Base-by-base conservation (phyloP, 2,797 vertebrate species). In the Sebastes reedi region DNA sequence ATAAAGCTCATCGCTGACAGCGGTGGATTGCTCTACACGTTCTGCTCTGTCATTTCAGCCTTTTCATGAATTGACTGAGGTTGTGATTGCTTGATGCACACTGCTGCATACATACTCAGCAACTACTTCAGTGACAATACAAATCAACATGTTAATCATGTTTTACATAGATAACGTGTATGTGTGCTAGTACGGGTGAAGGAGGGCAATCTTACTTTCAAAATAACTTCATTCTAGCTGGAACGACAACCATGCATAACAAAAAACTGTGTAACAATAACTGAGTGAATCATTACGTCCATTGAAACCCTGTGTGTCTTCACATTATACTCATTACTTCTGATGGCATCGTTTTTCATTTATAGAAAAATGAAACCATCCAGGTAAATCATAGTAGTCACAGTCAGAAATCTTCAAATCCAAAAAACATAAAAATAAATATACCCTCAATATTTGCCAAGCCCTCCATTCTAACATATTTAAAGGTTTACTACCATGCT, bases 51-150 rank as follows among this genome's bases (percentile, higher is more conserved):
- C 72, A 79, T 77, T 82, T 77, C 12, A 77, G 64, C 10, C 67
- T 75, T 77, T 74, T 81, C 30, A 77, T 67, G 64, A 82, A 78
- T 50, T 42, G 70, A 52, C 81, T 77, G 56, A 72, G 70, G 42
- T 14, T 62, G 59, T 79, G 81, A 79, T 67, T 80, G 69, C 34
- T 32, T 56, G 46, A 70, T 66, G 66, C 75, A 50, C 46, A 72
- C 62, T 58, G 67, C 56, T 50, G 77, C 56, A 36, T 39, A 36
- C 36, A 59, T 30, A 36, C 11, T 24, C 25, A 30, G 25, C 27
- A 70, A 50, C 34, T 62, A 66, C 24, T 60, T 20, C 13, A 24
- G 6, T 59, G 34, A 58, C 34, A 29, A 27, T 29, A 11, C 32
- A 39, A 72, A 77, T 74, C 62, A 71, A 39, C 42, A 62, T 67